Evolutionary conservation across 2,888 invertebrate genomes (phyloP).

Genomic region (Tipula unca): DNA sequence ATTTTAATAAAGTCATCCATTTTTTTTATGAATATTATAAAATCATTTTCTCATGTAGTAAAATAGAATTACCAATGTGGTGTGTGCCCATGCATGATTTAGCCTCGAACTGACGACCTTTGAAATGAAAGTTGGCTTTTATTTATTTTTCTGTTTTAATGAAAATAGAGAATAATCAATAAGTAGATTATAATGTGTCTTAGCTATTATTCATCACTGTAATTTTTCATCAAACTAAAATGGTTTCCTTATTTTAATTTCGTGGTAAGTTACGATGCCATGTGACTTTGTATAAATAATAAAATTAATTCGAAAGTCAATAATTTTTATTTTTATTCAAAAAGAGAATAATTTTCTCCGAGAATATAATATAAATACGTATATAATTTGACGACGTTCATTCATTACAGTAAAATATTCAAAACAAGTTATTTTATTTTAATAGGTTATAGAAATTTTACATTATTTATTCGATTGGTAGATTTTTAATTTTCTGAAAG

Average conservation of each 20-base stretch:
- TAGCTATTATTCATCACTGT: background rate
- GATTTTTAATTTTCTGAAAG: background rate
- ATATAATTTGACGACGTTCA: background rate
- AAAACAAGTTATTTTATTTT: conserved; percentile 4
- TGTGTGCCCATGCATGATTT: conserved; percentile 8
- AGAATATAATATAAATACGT: background rate
- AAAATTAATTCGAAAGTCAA: conserved; percentile 4
- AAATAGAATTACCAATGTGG: background rate
- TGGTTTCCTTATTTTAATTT: background rate
- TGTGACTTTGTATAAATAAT: background rate
- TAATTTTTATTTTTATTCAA: background rate
- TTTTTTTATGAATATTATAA: background rate
- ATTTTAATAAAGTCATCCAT: background rate
- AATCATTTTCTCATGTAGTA: background rate
- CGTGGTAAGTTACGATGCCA: background rate
- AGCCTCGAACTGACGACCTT: conserved; percentile 17
- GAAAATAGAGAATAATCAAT: background rate
- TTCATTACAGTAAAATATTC: conserved; percentile 1
- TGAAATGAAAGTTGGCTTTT: conserved; percentile 25
- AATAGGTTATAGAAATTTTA: conserved; percentile 2
- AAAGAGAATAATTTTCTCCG: background rate
- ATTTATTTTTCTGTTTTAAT: background rate
- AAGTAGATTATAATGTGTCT: background rate
- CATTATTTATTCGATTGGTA: background rate
- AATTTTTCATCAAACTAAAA: background rate